Evolutionary conservation across 2,888 invertebrate species (phyloP).

Genomic region (Elmis aenea): DNA sequence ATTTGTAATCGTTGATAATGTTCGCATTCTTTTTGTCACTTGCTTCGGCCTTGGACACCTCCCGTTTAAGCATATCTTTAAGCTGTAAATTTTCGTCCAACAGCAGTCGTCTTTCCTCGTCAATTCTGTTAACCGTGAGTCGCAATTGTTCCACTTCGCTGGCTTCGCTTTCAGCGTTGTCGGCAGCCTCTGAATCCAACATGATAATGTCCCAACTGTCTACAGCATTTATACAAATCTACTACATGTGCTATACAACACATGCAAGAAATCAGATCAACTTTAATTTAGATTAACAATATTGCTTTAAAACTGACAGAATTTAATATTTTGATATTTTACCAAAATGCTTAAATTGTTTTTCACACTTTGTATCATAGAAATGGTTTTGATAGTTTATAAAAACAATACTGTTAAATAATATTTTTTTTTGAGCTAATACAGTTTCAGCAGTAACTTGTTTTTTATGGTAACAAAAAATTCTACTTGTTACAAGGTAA

Average conservation of each 20-base stretch:
- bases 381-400: too few species aligned
- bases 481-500: too few species aligned
- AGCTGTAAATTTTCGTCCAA: slow-evolving; percentile 53
- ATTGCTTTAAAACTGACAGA: too few species aligned
- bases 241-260: slow-evolving; percentile 7
- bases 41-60: slow-evolving; percentile 67
- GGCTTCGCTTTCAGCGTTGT: slow-evolving; percentile 54
- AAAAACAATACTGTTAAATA: too few species aligned
- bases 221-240: slow-evolving; percentile 26
- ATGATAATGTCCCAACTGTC: slow-evolving; percentile 48
- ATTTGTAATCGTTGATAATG: slow-evolving; percentile 88
- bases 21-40: slow-evolving; percentile 70
- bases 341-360: too few species aligned
- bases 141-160: slow-evolving; percentile 55
- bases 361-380: too few species aligned
- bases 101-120: slow-evolving; percentile 55
- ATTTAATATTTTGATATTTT: too few species aligned
- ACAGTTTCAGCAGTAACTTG: too few species aligned
- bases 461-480: too few species aligned
- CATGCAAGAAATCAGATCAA: neutral
- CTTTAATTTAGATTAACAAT: neutral
- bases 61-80: slow-evolving; percentile 71
- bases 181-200: slow-evolving; percentile 54
- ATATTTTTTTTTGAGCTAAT: too few species aligned
- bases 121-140: slow-evolving; percentile 58